Conservation (phyloP, 2,113 vertebrate genomes). For the Helogale parvula region DNA sequence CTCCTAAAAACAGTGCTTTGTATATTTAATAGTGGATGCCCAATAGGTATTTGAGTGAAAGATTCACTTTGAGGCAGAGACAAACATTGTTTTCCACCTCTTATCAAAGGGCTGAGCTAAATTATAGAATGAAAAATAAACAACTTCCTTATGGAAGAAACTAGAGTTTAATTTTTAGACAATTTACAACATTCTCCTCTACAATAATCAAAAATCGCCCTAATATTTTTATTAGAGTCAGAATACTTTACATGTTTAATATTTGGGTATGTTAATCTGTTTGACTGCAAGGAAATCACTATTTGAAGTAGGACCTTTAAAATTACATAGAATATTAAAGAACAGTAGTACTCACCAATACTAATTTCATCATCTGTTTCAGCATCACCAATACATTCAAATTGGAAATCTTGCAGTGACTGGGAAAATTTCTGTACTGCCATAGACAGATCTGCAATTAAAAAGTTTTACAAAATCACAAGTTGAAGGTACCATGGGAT, state of each 20-base stretch:
- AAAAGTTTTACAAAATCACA: slow-evolving; percentile 45
- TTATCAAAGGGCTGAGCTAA: not conserved
- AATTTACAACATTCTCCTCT: not conserved
- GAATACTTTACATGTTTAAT: not conserved
- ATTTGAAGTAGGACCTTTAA: not conserved
- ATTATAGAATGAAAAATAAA: not conserved
- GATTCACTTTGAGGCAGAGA: not conserved
- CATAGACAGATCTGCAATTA: slow-evolving; percentile 91
- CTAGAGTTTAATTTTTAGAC: not conserved
- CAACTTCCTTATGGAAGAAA: not conserved
- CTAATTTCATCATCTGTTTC: slow-evolving; percentile 98
- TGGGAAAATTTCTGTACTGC: slow-evolving; percentile 97
- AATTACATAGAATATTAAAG: not conserved
- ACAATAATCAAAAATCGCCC: not conserved
- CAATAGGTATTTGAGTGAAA: not conserved
- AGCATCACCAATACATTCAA: slow-evolving; percentile 96
- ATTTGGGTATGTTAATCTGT: not conserved
- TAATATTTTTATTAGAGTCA: not conserved
- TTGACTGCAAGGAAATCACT: not conserved
- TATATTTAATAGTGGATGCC: not conserved
- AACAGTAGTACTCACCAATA: slow-evolving; percentile 90
- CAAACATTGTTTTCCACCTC: not conserved
- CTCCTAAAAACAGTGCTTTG: not conserved
- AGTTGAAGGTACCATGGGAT: not conserved
- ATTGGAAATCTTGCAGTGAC: slow-evolving; percentile 96